phyloP scores from a whole-genome alignment of 2,113 vertebrate species.

The Aythya baeri region DNA sequence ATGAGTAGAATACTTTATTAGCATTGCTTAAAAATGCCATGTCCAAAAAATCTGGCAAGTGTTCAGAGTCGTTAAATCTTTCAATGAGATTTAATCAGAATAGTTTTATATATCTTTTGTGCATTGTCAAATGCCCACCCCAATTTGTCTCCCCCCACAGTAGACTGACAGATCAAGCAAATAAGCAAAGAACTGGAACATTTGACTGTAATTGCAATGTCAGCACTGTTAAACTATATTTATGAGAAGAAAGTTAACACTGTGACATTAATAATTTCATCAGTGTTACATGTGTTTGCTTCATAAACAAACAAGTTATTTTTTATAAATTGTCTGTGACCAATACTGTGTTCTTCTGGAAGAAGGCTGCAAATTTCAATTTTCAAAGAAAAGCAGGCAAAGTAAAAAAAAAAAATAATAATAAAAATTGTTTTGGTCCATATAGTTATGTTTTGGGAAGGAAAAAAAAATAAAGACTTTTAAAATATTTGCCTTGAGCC shows the following conservation, averaged over 20 bases:
- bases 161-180: constrained; percentile 75
- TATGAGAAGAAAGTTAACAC: constrained; percentile 80
- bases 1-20: constrained; percentile 49
- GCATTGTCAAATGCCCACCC: constrained; percentile 73
- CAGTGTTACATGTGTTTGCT: constrained; percentile 75
- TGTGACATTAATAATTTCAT: constrained; percentile 81
- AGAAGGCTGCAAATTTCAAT: constrained; percentile 46
- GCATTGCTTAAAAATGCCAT: constrained; percentile 62
- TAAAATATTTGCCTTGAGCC: constrained; percentile 55
- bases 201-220: constrained; percentile 77
- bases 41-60: constrained; percentile 63
- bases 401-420: neutral
- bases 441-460: neutral
- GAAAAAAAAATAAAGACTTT: neutral
- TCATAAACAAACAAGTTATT: constrained; percentile 76
- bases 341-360: constrained; percentile 50
- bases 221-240: constrained; percentile 79
- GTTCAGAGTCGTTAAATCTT: constrained; percentile 76
- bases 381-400: constrained; percentile 62
- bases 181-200: constrained; percentile 73
- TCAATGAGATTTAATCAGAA: constrained; percentile 80
- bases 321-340: constrained; percentile 73
- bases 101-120: constrained; percentile 78
- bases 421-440: constrained; percentile 16
- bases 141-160: constrained; percentile 70